Percentiles rank a stretch among this genome's conserved stretches.
Conservation (phyloP, 2,113 vertebrate genomes). For the Ancistrus triradiatus region DNA sequence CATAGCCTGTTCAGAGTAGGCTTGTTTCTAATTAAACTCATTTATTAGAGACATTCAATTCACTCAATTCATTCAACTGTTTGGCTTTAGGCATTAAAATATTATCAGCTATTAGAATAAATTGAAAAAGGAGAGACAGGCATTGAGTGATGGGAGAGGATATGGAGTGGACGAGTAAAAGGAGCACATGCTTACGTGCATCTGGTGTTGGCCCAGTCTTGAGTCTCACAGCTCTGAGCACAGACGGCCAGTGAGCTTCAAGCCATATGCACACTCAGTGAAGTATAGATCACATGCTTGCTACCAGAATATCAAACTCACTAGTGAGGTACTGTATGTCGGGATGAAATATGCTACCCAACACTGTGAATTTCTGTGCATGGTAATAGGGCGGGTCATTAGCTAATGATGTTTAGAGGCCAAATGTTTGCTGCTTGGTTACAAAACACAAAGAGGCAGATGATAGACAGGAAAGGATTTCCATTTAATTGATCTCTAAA, state of each 20-base stretch:
- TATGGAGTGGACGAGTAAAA: conserved; percentile 4
- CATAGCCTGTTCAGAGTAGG: too few species aligned
- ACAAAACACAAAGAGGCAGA: background rate
- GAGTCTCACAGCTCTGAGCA: conserved; percentile 9
- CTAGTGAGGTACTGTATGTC: too few species aligned
- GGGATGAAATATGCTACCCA: too few species aligned
- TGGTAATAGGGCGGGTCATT: conserved; percentile 16
- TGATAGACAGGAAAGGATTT: background rate
- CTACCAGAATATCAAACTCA: too few species aligned
- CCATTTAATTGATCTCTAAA: background rate
- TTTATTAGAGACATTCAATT: background rate
- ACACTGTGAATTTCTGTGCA: too few species aligned
- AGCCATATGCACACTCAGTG: too few species aligned
- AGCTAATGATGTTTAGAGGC: conserved; percentile 24
- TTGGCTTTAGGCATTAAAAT: conserved; percentile 13
- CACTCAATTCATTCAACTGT: background rate
- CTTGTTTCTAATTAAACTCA: too few species aligned
- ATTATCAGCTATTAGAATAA: conserved; percentile 4
- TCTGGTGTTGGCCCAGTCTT: conserved; percentile 6
- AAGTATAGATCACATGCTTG: too few species aligned
- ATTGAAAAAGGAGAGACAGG: too few species aligned
- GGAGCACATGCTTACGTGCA: background rate
- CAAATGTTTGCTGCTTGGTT: conserved; percentile 15
- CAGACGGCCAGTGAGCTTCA: too few species aligned
- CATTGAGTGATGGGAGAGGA: too few species aligned